Evolutionary conservation across 2,888 invertebrate genomes (phyloP).

Genomic region (Himalopsyche japonica): DNA sequence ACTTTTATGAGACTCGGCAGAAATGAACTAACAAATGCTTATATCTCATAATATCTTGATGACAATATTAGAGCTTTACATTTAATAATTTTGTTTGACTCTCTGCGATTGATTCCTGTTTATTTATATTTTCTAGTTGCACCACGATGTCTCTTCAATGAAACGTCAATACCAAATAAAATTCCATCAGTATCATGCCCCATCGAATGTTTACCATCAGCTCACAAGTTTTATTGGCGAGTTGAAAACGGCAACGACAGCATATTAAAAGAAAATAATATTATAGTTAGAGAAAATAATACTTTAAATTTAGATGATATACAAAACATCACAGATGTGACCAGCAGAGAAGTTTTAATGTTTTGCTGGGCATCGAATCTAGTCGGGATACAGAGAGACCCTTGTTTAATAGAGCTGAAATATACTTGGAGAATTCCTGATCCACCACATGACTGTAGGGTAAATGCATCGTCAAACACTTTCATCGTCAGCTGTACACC

Average conservation of each 20-base stretch:
- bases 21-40: no score
- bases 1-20: no score
- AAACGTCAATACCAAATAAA: conserved; percentile 9
- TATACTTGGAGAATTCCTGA: conserved; percentile 23
- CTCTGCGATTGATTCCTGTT: no score
- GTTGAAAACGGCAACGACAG: conserved; percentile 20
- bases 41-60: no score
- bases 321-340: conserved; percentile 10
- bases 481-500: conserved; percentile 26
- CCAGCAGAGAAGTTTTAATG: conserved; percentile 23
- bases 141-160: conserved; percentile 23
- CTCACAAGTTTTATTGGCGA: conserved; percentile 32
- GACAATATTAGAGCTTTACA: no score
- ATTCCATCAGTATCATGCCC: conserved; percentile 23
- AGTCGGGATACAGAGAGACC: conserved; percentile 30
- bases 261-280: conserved; percentile 24
- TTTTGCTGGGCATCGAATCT: conserved; percentile 34
- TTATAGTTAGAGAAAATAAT: conserved; percentile 21
- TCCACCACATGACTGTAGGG: conserved; percentile 30
- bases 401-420: conserved; percentile 25
- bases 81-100: no score
- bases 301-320: conserved; percentile 19
- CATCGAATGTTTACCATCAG: conserved; percentile 19
- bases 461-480: conserved; percentile 21
- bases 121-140: conserved; percentile 27